Evolutionary conservation across 2,888 invertebrate genomes (phyloP).

Genomic region (Seira musarum): DNA sequence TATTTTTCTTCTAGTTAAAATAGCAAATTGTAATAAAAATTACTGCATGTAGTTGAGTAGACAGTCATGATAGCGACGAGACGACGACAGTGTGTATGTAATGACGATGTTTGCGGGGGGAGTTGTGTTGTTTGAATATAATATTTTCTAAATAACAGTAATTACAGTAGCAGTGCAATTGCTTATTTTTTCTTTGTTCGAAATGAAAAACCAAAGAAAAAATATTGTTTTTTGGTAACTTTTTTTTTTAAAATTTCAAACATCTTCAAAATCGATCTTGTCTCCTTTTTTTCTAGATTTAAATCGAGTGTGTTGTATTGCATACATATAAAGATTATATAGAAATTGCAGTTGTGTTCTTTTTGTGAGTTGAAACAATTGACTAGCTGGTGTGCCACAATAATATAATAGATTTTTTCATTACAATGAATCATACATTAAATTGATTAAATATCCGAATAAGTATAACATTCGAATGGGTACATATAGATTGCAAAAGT

Average conservation of each 20-base stretch:
- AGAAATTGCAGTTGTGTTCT: background rate
- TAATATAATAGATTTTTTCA: constrained; percentile 10
- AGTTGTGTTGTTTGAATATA: background rate
- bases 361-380: constrained; percentile 52
- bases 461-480: constrained; percentile 2
- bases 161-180: constrained; percentile 15
- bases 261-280: background rate
- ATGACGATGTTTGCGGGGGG: too few species aligned
- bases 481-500: constrained; percentile 2
- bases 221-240: constrained; percentile 39
- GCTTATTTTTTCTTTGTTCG: background rate
- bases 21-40: constrained; percentile 17
- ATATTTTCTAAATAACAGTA: too few species aligned
- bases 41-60: constrained; percentile 16
- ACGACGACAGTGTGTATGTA: background rate
- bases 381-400: constrained; percentile 53
- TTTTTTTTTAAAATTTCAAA: constrained; percentile 6
- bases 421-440: too few species aligned
- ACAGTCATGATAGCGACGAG: constrained; percentile 11
- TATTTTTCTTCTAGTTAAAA: constrained; percentile 6
- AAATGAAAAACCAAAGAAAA: background rate
- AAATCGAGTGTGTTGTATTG: background rate
- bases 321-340: constrained; percentile 1
- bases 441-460: too few species aligned
- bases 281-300: background rate